Evolutionary conservation across 2,113 vertebrate genomes (phyloP), one percentile per base, ranked within the genome.

Genomic region (Ceyx melanurus): DNA sequence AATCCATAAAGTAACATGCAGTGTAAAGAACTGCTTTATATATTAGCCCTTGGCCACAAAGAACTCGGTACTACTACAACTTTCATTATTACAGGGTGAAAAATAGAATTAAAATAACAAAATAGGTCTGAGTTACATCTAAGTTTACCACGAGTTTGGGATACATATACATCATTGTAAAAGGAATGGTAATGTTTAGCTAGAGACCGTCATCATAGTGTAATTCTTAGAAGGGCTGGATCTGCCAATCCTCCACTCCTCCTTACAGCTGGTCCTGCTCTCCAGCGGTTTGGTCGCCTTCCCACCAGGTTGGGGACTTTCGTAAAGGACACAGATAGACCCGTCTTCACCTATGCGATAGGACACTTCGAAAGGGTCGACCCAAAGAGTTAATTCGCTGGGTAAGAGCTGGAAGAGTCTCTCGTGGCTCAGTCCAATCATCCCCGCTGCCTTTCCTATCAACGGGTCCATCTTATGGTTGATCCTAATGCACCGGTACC

Each of bases 381-480:
- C 96, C 98, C 98, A 98, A 80, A 98, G 95, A 42, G 98, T 98
- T 23, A 98, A 92, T 90, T 98, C 98, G 19, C 97, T 97, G 68
- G 98, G 98, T 14, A 98, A 79, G 66, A 98, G 98, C 67, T 97
- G 96, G 90, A 98, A 98, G 60, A 98, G 97, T 76, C 94, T 97
- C 85, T 97, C 94, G 56, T 93, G 96, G 94, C 91, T 97, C 72
- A 98, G 96, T 82, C 98, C 98, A 16, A 98, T 97, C 71, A 91
- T 95, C 57, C 75, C 94, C 26, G 98, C 98, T 9, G 98, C 98
- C 78, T 96, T 97, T 20, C 96, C 97, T 87, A 98, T 96, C 96
- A 98, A 93, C 29, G 98, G 98, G 92, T 98, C 98, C 97, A 98
- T 98, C 96, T 97, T 97, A 93, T 98, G 98, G 94, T 98, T 98